These are phyloP conservation scores for Notechis scutatus DNA, from an alignment of 2,113 vertebrate species.

Conservation along the genomic window DNA sequence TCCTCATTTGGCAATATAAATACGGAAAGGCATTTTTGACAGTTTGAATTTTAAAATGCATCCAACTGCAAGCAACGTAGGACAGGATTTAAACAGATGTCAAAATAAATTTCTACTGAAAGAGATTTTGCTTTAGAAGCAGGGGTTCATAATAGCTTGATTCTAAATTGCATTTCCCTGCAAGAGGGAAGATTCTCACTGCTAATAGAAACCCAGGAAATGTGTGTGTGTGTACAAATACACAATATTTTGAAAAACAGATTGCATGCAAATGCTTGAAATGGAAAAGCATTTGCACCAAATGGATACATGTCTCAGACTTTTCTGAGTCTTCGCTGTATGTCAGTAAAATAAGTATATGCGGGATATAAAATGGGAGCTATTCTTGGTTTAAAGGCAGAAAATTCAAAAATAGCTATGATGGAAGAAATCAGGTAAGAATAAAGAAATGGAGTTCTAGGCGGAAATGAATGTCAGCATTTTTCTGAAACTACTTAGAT, in stretches of 20 bases:
- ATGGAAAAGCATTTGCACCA: slow-evolving; percentile 15
- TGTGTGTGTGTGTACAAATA: neutral
- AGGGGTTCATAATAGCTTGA: slow-evolving; percentile 13
- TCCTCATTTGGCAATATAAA: slow-evolving; percentile 16
- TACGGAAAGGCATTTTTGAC: neutral
- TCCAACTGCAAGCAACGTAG: slow-evolving; percentile 30
- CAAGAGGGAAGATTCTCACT: slow-evolving; percentile 7
- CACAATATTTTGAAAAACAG: slow-evolving; percentile 23
- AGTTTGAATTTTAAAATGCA: slow-evolving; percentile 27
- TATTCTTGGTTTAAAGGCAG: neutral
- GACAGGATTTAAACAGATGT: slow-evolving; percentile 46
- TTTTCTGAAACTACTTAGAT: neutral
- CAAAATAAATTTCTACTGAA: slow-evolving; percentile 47
- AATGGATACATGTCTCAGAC: slow-evolving; percentile 8
- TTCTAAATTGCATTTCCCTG: slow-evolving; percentile 32
- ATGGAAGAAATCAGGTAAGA: neutral
- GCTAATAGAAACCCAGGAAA: neutral
- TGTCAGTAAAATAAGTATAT: neutral
- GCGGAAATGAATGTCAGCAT: neutral
- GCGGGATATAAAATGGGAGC: slow-evolving; percentile 9
- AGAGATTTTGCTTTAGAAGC: slow-evolving; percentile 26
- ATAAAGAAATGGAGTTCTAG: neutral
- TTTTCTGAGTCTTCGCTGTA: slow-evolving; percentile 38
- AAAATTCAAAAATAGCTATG: neutral
- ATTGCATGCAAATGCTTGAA: slow-evolving; percentile 26